Base-by-base conservation (phyloP, 2,888 invertebrate genomes). In the Cataglyphis albicans region DNA sequence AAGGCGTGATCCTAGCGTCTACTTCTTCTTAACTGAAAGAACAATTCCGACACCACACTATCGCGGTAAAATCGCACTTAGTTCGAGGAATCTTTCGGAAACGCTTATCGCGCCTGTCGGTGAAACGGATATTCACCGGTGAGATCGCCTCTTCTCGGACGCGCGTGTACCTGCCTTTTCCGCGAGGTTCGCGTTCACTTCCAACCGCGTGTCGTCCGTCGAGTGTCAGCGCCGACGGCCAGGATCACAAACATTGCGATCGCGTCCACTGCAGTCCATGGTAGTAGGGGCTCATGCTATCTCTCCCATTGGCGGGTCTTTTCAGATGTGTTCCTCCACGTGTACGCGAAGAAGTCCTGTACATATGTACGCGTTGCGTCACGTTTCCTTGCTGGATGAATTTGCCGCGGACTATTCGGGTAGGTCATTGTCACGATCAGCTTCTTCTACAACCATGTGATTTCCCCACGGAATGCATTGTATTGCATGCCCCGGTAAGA, bases 371-470 rank as follows among this genome's bases (percentile, higher is more conserved):
- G 87, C 80, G 65, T 90, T 90, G 85, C 89, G 85, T 87, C 88
- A 89, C 85, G 85, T 82, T 52, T 52, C 6, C 72, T 70, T 72
- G 63, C 81, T 84, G 85, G 82, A 75, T 25, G 48, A 7, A 84
- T 67, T 75, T 76, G 83, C 35, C 84, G 86, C 80, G 86, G 86
- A 89, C 88, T 91, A 91, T 88, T 91, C 85, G 88, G 88, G 76
- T 91, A 86, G 93, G 92, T 93, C 93, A 92, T 93, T 93, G 93
- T 93, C 93, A 91, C 92, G 92, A 91, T 88, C 90, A 81, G 87
- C 84, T 68, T 85, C 82, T 70, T 68, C 64, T 81, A 74, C 82
- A 63, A 83, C 86, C 67, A 86, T 68, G 68, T 12, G 73, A 73
- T 68, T 78, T 80, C 82, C 73, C 82, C 65, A 72, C 63, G 61